These are phyloP conservation scores for Plagodis pulveraria DNA, from an alignment of 2,888 invertebrate genomes.

Conservation along the genomic window DNA sequence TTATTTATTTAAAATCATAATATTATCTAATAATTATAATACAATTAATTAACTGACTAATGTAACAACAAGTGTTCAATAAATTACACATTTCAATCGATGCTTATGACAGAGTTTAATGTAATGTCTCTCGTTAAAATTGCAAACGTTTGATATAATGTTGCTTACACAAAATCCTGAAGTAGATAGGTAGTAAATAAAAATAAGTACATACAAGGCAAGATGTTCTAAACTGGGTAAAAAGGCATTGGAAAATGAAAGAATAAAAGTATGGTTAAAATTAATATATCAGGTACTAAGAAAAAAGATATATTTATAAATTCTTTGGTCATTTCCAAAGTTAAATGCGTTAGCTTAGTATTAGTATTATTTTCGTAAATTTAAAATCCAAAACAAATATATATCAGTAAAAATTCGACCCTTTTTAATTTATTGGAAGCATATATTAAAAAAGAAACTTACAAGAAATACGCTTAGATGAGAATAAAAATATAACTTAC, in stretches of 20 bases:
- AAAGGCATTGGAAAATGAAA: no score
- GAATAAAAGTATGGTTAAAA: background rate
- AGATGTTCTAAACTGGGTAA: no score
- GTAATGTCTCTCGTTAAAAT: conserved; percentile 29
- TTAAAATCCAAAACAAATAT: background rate
- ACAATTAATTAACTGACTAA: conserved; percentile 64
- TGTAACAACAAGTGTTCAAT: conserved; percentile 59
- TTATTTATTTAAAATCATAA: conserved; percentile 72
- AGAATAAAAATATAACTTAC: no score
- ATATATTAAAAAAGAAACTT: background rate
- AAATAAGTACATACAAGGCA: background rate
- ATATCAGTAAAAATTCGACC: background rate
- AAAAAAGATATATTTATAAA: conserved; percentile 8
- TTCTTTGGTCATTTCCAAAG: conserved; percentile 22
- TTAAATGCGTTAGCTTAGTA: background rate
- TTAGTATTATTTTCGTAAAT: no score
- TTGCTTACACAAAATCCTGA: conserved; percentile 10
- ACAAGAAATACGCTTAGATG: no score
- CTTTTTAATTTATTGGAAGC: background rate
- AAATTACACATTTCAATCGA: conserved; percentile 57
- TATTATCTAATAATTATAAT: conserved; percentile 62
- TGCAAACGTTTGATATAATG: conserved; percentile 21
- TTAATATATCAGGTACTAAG: conserved; percentile 33
- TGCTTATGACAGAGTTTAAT: conserved; percentile 44
- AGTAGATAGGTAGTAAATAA: background rate